phyloP scores from a whole-genome alignment of 2,888 invertebrate species.

The Acrobasis consociella region DNA sequence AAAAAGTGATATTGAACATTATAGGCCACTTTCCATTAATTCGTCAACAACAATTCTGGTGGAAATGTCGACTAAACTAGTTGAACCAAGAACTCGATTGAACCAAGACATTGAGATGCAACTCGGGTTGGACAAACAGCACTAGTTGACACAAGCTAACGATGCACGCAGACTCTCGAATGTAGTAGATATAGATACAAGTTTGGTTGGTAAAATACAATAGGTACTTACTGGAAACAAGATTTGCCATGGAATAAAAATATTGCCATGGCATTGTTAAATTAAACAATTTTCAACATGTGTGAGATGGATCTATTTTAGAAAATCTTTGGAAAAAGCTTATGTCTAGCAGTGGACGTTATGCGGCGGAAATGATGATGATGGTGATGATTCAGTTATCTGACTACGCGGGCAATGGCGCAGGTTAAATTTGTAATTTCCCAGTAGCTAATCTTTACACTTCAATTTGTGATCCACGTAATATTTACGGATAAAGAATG shows the following conservation, averaged over 20 bases:
- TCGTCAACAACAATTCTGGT: neutral
- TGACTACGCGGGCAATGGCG: too few species aligned
- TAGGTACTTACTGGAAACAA: too few species aligned
- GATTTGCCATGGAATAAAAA: too few species aligned
- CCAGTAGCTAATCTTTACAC: too few species aligned
- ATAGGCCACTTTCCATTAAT: neutral
- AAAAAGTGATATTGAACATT: neutral
- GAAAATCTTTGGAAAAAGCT: too few species aligned
- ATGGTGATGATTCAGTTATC: too few species aligned
- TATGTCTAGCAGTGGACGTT: too few species aligned
- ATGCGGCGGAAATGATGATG: too few species aligned
- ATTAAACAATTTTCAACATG: neutral
- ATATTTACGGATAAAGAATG: too few species aligned
- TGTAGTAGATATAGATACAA: neutral
- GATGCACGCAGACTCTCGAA: conserved; percentile 52
- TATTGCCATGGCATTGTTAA: neutral
- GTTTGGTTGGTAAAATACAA: neutral
- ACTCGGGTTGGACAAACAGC: conserved; percentile 57
- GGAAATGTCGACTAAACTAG: neutral
- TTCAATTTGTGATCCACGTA: too few species aligned
- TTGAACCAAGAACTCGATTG: conserved; percentile 32
- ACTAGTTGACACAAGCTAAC: conserved; percentile 64
- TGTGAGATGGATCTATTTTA: too few species aligned
- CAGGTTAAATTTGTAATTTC: too few species aligned
- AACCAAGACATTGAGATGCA: conserved; percentile 57